Base-by-base conservation (phyloP, 1,140 invertebrate genomes). In the Nephila pilipes region DNA sequence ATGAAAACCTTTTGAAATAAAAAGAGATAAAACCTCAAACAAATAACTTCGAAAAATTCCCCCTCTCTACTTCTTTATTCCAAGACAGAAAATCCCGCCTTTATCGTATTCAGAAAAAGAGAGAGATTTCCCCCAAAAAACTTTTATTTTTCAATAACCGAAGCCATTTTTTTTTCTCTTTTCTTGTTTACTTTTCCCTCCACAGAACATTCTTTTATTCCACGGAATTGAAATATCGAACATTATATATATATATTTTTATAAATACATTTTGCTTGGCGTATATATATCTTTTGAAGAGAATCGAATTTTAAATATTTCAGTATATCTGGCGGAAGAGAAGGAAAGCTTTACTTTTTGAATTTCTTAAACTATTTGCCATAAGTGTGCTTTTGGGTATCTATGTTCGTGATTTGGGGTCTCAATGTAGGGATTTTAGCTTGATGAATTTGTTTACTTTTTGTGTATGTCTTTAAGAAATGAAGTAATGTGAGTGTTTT, bases 261-360 rank as follows among this genome's bases (percentile, higher is more conserved):
- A 46, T 46, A 46, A 46, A 46, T 46, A 46, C 12, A 36, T 32
- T 75, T 75, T 75, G 25, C 46, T 46, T 81, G 80, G 10, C 80
- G 46, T 81, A 25, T 81, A 46, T 46, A 46, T 46, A 22, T 81
- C 69, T 75, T 46, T 75, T 36, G 69, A 75, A 75, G 29, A 75
- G 80, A 81, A 81, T 81, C 46, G 80, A 81, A 55, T 81, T 81
- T 55, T 81, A 81, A 81, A 81, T 81, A 81, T 81, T 81, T 81
- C 16, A 81, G 80, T 81, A 81, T 81, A 10, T 55, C n/a, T 10
- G 22, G 80, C 16, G n/a, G 38, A 25, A 81, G 18, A 20, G 12
- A 75, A 4, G 10, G 29, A 38, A 81, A 18, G 38, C 22, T 22
- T 12, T 1, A 46, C 46, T 55, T 81, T 54, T 81, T 55, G 80